These are phyloP conservation scores for Zygaena filipendulae DNA, from an alignment of 2,888 invertebrate species.

Conservation along the genomic window DNA sequence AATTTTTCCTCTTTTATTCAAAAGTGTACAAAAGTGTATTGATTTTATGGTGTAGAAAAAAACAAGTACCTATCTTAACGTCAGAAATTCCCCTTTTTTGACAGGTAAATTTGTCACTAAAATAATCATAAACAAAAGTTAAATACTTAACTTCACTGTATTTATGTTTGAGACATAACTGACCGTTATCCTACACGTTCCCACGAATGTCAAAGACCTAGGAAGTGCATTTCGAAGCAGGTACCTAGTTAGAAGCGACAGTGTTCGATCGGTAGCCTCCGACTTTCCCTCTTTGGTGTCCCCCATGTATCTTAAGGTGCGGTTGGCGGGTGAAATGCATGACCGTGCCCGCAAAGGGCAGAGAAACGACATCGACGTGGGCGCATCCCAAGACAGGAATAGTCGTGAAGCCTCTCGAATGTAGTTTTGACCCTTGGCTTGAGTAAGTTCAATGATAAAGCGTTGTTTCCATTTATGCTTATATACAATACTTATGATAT, in stretches of 20 bases:
- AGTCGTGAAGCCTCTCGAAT: neutral
- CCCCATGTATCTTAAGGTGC: neutral
- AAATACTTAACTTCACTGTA: no score
- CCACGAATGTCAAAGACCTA: neutral
- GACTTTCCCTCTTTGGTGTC: neutral
- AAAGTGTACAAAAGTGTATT: no score
- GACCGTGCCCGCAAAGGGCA: neutral
- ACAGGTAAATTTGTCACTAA: no score
- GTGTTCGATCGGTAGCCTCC: neutral
- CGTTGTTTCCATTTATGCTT: conserved; percentile 7
- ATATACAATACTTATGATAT: no score
- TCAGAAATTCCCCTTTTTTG: no score
- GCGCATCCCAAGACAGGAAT: neutral
- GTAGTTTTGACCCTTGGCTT: neutral
- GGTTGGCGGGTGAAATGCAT: neutral
- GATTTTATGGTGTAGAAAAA: no score
- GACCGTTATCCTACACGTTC: no score
- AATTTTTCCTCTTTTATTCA: no score
- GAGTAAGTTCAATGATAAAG: no score
- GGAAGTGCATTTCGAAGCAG: neutral
- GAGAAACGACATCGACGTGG: neutral
- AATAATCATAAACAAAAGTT: no score
- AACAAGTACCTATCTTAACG: no score
- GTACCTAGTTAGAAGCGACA: neutral
- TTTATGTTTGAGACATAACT: no score